phyloP scores from a whole-genome alignment of 2,797 vertebrate species.

The Lemur catta region DNA sequence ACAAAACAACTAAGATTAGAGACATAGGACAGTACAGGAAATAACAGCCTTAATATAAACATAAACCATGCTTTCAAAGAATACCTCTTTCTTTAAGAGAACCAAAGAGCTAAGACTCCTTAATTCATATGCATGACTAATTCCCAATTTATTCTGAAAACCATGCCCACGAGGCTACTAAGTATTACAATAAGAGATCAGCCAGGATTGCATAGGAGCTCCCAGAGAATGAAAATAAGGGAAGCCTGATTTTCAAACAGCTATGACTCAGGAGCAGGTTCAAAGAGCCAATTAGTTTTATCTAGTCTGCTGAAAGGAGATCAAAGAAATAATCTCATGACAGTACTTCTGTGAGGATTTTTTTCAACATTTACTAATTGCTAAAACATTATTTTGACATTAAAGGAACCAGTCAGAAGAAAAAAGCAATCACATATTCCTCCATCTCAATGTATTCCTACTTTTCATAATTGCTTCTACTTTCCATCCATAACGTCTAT shows the following conservation, averaged over 20 bases:
- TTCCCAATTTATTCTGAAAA: conserved; percentile 23
- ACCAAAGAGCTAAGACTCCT: background rate
- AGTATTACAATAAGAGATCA: background rate
- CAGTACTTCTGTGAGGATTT: background rate
- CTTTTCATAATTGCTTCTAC: background rate
- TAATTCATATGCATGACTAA: background rate
- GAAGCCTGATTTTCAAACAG: background rate
- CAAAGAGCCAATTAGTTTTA: background rate
- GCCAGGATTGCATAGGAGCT: background rate
- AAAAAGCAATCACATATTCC: background rate
- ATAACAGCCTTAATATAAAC: background rate
- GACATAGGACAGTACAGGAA: background rate
- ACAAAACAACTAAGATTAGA: background rate
- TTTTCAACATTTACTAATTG: background rate
- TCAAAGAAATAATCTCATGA: background rate
- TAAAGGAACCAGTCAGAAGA: conserved; percentile 2
- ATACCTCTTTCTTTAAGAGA: background rate
- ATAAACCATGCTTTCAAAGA: conserved; percentile 22
- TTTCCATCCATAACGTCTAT: background rate
- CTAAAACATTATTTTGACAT: conserved; percentile 24
- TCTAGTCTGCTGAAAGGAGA: background rate
- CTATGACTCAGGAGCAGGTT: background rate
- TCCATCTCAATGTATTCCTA: conserved; percentile 16
- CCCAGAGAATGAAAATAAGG: background rate
- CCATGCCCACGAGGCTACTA: background rate